Evolutionary conservation across 2,888 invertebrate species (phyloP), one percentile per base, ranked within the genome.

Genomic region (Hermodice carunculata): DNA sequence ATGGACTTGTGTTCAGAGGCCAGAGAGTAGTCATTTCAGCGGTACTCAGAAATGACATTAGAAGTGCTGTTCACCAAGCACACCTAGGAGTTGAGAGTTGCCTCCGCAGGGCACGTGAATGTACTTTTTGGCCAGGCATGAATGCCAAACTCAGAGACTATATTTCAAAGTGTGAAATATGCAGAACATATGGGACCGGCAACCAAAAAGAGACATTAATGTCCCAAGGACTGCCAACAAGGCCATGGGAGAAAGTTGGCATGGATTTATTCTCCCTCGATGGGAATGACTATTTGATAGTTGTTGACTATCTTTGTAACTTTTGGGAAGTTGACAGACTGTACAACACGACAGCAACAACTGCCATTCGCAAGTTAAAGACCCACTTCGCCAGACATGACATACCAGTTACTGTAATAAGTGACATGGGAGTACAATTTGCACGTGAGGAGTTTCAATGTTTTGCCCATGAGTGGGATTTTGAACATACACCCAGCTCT

Each of bases 191-290:
- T n/a, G n/a, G n/a, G n/a, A n/a, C n/a, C n/a, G n/a, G n/a, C n/a
- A n/a, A n/a, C n/a, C n/a, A n/a, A n/a, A n/a, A n/a, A n/a, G n/a
- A 70, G 46, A 31, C 66, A 14, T 32, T 70, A 11, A 31, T 42
- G 2, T 19, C 57, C n/a, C 64, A 61, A 40, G 61, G 67, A 2
- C 40, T 64, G 8, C 66, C 67, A 31, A 29, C 64, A 11, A 58
- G 62, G n/a, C 72, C 73, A 29, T 74, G 60, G 60, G 51, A 61
- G 28, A 70, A 66, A 34, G 56, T 73, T n/a, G 67, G 66, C 3
- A 58, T 61, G 24, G 71, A 76, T 43, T 26, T 76, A 2, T 74
- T 74, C 54, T 44, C 29, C 2, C 37, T 63, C 6, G 44, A 63
- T 32, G 58, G 43, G 6, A 42, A 61, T 19, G 49, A 71, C 22